Conservation (phyloP, 37 sponge, comb jelly and placozoan species). For the Diacarnus erythraeanus region DNA sequence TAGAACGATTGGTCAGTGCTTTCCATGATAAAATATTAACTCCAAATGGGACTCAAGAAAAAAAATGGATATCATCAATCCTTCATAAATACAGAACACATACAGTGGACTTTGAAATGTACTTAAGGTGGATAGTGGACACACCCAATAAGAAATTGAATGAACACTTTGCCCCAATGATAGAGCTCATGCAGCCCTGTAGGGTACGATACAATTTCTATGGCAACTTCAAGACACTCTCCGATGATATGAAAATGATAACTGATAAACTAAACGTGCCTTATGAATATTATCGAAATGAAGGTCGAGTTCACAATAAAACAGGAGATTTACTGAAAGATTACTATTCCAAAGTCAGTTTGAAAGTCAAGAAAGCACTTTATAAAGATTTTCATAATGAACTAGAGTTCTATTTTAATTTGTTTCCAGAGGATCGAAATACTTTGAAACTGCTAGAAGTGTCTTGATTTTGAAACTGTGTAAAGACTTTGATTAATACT, state of each 20-base stretch:
- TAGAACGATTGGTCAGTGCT: conserved; percentile 47
- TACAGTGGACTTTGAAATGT: conserved; percentile 5
- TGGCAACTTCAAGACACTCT: conserved; percentile 39
- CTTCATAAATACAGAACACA: neutral
- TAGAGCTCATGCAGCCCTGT: conserved; percentile 18
- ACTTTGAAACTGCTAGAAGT: too few relatives aligned
- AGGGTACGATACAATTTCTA: conserved; percentile 35
- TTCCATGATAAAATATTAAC: conserved; percentile 25
- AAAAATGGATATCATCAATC: neutral
- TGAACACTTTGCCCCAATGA: conserved; percentile 46
- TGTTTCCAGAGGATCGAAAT: conserved; percentile 29
- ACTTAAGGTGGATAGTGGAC: conserved; percentile 38
- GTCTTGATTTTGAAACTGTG: too few relatives aligned
- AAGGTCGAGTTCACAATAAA: neutral
- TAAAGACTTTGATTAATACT: too few relatives aligned
- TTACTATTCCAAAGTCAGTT: conserved; percentile 21
- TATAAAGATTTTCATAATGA: conserved; percentile 21
- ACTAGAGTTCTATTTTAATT: conserved; percentile 38
- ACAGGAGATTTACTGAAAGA: neutral
- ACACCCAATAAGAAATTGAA: conserved; percentile 19
- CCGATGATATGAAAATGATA: conserved; percentile 9
- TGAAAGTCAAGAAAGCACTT: conserved; percentile 16
- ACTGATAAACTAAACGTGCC: neutral
- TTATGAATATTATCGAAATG: neutral
- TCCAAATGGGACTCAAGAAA: neutral